Evolutionary conservation across 2,888 invertebrate species (phyloP), one percentile per base, ranked within the genome.

Genomic region (Tetramorium bicarinatum): DNA sequence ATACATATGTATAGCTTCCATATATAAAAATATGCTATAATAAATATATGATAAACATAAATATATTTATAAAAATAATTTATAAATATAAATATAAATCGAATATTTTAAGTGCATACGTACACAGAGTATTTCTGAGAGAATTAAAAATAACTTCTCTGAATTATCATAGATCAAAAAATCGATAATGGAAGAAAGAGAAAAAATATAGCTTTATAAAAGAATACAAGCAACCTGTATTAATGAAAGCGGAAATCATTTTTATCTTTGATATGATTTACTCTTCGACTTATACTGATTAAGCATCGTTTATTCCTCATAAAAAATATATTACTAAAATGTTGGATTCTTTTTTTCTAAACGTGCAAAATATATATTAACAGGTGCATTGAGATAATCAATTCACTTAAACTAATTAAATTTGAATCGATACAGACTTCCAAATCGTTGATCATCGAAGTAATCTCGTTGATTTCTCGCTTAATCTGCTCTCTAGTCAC

Each of bases 401-500:
- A 41, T 59, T 41, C 4, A 18, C 1, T 29, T 44, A 11, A 21
- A 41, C n/a, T 41, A 21, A 21, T 41, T 13, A 29, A 59, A 74
- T 8, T 59, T 21, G 0, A 44, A 75, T 15, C n/a, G 21, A 15
- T 38, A 76, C 21, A 93, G 49, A 95, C 95, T 90, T 95, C 94
- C 15, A 96, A 91, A 71, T 95, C 95, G 47, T 93, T 90, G 72
- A 96, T 95, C 2, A 92, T 93, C 67, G 95, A 95, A 82, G 93
- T 91, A 56, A 96, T 93, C 21, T 93, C 92, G 2, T 87, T 85
- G 41, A 96, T 95, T 88, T 95, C 95, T 2, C 87, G 85, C 76
- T 91, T 91, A 49, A 96, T 95, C 18, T 92, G 91, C 25, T 93
- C 92, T 91, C 96, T 95, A 0, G 96, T 95, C 13, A 92, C 88